Conservation (phyloP, 2,113 vertebrate genomes). For the Rhea americana region DNA sequence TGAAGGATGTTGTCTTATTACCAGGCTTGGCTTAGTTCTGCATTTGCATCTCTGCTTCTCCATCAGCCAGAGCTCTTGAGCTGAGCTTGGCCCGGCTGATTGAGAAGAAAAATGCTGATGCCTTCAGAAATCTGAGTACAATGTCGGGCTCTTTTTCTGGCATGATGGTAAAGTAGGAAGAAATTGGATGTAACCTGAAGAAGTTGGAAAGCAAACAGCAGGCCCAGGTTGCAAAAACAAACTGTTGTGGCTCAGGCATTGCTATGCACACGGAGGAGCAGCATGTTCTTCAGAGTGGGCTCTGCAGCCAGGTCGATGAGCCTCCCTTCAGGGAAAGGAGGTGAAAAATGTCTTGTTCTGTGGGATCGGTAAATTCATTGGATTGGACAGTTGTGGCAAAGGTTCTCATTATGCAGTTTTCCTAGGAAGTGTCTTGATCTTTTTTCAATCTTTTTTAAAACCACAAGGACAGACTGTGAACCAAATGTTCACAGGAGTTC, state of each 20-base stretch:
- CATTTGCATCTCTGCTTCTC: background rate
- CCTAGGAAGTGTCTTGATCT: background rate
- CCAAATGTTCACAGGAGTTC: background rate
- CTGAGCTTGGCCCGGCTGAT: background rate
- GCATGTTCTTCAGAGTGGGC: fast-evolving
- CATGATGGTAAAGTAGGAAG: background rate
- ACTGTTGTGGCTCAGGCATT: background rate
- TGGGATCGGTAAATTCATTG: constrained; percentile 7
- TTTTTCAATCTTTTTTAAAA: background rate
- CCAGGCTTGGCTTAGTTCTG: background rate
- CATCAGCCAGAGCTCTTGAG: background rate
- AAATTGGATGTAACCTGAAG: constrained; percentile 7
- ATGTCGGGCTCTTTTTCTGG: background rate
- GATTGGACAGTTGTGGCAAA: background rate
- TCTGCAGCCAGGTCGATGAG: background rate
- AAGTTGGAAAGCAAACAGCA: background rate
- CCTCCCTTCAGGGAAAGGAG: background rate
- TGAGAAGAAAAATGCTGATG: background rate
- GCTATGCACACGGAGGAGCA: background rate
- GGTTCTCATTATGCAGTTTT: background rate
- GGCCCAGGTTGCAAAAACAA: background rate
- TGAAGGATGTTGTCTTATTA: background rate
- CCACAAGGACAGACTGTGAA: background rate
- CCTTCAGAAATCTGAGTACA: background rate
- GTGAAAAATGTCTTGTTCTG: constrained; percentile 13